A percentile compares a stretch with the other conserved stretches of the same genome.
Evolutionary conservation across 35 echinoderm and acorn worm genomes (phyloP).

Genomic region (Patiria miniata): DNA sequence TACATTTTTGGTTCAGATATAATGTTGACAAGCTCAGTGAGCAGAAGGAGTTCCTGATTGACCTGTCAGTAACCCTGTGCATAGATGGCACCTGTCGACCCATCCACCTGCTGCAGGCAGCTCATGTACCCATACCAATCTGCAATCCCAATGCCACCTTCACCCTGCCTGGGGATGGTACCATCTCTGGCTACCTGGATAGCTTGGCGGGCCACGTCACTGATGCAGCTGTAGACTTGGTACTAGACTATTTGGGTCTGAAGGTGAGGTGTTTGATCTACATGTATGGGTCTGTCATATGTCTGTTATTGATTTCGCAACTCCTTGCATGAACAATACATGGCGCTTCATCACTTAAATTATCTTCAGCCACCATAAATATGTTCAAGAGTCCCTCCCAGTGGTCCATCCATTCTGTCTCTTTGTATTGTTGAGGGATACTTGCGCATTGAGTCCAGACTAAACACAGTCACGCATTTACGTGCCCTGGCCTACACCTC

Average conservation of each 20-base stretch:
- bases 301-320: too few species aligned
- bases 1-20: constrained; percentile 10
- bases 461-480: too few species aligned
- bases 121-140: constrained; percentile 21
- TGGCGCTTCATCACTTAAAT: too few species aligned
- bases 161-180: constrained; percentile 23
- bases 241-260: neutral
- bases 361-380: too few species aligned
- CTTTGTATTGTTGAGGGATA: too few species aligned
- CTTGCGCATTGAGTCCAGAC: too few species aligned
- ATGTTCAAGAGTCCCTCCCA: too few species aligned
- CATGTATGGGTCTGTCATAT: too few species aligned
- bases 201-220: neutral
- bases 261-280: neutral
- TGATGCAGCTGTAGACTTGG: neutral
- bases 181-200: constrained; percentile 25
- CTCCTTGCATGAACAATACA: neutral
- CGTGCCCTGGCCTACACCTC: too few species aligned
- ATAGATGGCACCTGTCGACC: constrained; percentile 17
- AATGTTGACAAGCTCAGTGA: neutral
- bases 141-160: constrained; percentile 36
- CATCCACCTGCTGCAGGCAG: neutral
- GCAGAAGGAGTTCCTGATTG: constrained; percentile 8
- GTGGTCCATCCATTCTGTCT: too few species aligned
- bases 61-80: constrained; percentile 14